Evolutionary conservation across 2,888 invertebrate genomes (phyloP).

Genomic region (Melikaiella ostensackeni): DNA sequence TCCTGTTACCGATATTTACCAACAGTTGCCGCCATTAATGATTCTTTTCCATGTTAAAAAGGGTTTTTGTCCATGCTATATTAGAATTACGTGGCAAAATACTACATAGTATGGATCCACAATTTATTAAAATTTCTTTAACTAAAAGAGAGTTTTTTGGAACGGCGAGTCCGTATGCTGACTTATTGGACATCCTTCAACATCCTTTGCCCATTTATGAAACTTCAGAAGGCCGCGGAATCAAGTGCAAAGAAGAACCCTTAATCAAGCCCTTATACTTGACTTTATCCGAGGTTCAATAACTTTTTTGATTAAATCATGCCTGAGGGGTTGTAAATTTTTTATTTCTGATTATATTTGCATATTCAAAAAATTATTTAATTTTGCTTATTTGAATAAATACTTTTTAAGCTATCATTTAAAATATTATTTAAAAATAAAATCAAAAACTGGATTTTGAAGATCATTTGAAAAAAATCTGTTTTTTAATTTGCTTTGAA

Average conservation of each 20-base stretch:
- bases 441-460: neutral
- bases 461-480: too few species aligned
- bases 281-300: slow-evolving; percentile 80
- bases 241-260: slow-evolving; percentile 82
- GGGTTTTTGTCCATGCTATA: neutral
- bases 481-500: neutral
- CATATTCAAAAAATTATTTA: neutral
- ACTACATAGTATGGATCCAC: neutral
- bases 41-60: neutral
- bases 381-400: too few species aligned
- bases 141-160: slow-evolving; percentile 86
- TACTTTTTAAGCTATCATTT: too few species aligned
- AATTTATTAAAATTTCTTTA: slow-evolving; percentile 17
- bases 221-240: slow-evolving; percentile 80
- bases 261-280: slow-evolving; percentile 80
- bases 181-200: slow-evolving; percentile 83
- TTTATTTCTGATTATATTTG: neutral
- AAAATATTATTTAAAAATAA: too few species aligned
- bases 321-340: neutral
- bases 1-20: neutral
- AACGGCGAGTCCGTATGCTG: slow-evolving; percentile 88
- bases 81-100: neutral
- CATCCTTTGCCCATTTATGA: slow-evolving; percentile 83
- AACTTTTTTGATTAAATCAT: neutral
- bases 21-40: neutral